Base-by-base conservation (phyloP, 2,797 vertebrate genomes). In the Rhyacichthys aspro region DNA sequence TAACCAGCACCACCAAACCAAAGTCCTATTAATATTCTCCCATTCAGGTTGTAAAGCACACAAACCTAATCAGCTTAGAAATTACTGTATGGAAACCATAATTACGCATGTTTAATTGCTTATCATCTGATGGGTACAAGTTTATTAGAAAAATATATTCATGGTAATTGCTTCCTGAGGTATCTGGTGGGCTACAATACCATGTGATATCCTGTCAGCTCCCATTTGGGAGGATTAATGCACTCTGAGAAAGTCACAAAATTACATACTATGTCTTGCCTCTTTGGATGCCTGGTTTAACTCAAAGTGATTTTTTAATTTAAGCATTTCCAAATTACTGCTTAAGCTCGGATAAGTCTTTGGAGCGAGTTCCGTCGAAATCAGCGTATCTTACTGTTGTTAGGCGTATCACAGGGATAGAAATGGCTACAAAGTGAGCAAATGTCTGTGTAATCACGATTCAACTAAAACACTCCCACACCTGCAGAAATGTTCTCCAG, bases 111-210 rank as follows among this genome's bases (percentile, higher is more conserved):
- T 90, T 92, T 91, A 92, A 92, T 91, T 90, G 90, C 84, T 91
- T 88, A 90, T 92, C 89, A 89, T 90, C 89, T 86, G 85, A 92
- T 86, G 88, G 76, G 87, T 87, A 89, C 86, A 89, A 89, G 87
- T 93, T 92, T 93, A 92, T 92, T 92, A 92, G 89, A 89, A 89
- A 55, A 90, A 90, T 87, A 81, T 86, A 88, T 88, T 84, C 68
- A 84, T 87, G 69, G 73, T 90, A 92, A 92, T 92, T 91, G 88
- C 91, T 88, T 91, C 85, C 89, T 81, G 85, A 86, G 80, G 86
- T 84, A 86, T 83, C 81, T 77, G 63, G 61, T 66, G 73, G 57
- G 78, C 85, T 76, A 78, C 85, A 73, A 59, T 67, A 67, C 68
- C 79, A 79, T 70, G 81, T 84, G 84, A 90, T 85, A 86, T 82